Percentiles rank a stretch among this genome's conserved stretches.
Evolutionary conservation across 92 coral and sea anemone genomes (phyloP).

Genomic region (Porites lobata): DNA sequence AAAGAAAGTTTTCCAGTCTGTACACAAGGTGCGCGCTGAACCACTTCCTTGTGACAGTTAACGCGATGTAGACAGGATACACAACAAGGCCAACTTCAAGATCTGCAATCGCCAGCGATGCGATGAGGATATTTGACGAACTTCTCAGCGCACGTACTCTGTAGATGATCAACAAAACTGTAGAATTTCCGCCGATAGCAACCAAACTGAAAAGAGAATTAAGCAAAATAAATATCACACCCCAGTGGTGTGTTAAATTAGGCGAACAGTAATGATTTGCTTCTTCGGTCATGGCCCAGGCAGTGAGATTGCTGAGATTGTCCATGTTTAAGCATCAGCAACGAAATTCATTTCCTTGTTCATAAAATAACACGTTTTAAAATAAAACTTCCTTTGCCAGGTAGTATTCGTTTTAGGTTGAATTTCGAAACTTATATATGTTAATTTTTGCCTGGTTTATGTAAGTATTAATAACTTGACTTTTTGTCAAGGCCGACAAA

Average conservation of each 20-base stretch:
- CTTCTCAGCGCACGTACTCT: constrained; percentile 47
- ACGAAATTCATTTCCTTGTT: neutral
- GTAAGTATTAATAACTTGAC: neutral
- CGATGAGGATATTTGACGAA: constrained; percentile 55
- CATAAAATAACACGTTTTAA: neutral
- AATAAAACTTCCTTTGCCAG: neutral
- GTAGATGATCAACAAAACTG: constrained; percentile 50
- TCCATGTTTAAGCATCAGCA: neutral
- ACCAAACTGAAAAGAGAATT: constrained; percentile 31
- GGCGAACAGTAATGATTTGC: no score
- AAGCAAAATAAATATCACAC: constrained; percentile 32
- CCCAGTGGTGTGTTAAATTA: constrained; percentile 15
- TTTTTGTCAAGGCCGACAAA: neutral
- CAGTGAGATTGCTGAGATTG: no score
- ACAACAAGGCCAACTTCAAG: constrained; percentile 54
- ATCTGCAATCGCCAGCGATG: constrained; percentile 61
- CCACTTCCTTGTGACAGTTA: constrained; percentile 42
- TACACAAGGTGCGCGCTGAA: constrained; percentile 41
- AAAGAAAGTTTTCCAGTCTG: constrained; percentile 70
- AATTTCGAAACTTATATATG: neutral
- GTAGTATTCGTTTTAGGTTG: neutral
- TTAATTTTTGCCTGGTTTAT: neutral
- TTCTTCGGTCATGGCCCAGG: neutral
- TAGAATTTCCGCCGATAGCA: constrained; percentile 49
- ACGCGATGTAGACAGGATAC: constrained; percentile 55